phyloP scores from a whole-genome alignment of 1,140 invertebrate species.

The Riptortus pedestris region DNA sequence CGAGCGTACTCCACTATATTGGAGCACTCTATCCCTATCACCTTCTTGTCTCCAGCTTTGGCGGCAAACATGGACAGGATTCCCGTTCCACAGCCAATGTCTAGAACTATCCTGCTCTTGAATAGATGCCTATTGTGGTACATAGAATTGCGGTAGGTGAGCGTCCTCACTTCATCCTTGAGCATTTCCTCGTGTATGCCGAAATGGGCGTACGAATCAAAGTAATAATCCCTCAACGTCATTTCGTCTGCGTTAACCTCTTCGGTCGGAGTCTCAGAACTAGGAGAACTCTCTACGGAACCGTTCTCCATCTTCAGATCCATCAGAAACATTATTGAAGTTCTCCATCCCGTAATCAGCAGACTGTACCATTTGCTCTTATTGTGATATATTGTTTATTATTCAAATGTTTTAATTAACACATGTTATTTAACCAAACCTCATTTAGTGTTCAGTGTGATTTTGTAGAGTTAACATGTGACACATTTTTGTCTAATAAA shows the following conservation, averaged over 20 bases:
- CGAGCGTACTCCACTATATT: constrained; percentile 94
- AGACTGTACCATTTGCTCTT: no score
- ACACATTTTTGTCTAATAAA: no score
- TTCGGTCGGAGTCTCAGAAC: constrained; percentile 3
- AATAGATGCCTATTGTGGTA: constrained; percentile 97
- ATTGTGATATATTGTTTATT: no score
- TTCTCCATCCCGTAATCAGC: no score
- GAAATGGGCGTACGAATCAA: constrained; percentile 99
- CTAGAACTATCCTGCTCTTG: constrained; percentile 73
- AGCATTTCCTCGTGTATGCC: constrained; percentile 99
- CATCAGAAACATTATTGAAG: no score
- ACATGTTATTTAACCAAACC: no score
- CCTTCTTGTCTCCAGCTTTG: constrained; percentile 90
- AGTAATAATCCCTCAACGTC: constrained; percentile 93
- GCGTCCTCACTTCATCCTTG: constrained; percentile 96
- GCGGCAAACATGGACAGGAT: constrained; percentile 99
- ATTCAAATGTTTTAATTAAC: no score
- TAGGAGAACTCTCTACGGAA: constrained; percentile 1
- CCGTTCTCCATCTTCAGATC: no score
- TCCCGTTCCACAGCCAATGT: constrained; percentile 98
- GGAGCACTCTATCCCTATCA: constrained; percentile 94
- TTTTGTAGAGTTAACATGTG: no score
- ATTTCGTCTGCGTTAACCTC: constrained; percentile 62
- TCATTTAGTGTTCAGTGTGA: no score
- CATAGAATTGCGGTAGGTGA: constrained; percentile 98